phyloP scores from a whole-genome alignment of 2,888 invertebrate species.

The Enoplolaimus lenunculus region DNA sequence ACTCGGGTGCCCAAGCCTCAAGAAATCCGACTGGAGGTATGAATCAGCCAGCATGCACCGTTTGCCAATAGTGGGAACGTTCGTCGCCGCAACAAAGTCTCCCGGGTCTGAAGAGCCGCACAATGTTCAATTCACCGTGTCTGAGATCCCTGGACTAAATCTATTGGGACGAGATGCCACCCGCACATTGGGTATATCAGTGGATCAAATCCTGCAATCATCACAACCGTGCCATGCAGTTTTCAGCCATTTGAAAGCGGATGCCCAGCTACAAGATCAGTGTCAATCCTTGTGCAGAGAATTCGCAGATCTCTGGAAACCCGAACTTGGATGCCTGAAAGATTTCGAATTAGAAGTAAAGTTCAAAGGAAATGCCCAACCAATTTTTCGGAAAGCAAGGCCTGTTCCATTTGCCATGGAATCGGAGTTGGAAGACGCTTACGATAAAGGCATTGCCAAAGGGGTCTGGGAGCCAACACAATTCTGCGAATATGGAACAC shows the following conservation, averaged over 20 bases:
- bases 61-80: background rate
- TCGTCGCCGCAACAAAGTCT: background rate
- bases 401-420: conserved; percentile 22
- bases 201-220: background rate
- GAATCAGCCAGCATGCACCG: conserved; percentile 10
- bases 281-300: conserved; percentile 20
- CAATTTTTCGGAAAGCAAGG: conserved; percentile 19
- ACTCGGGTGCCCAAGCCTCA: background rate
- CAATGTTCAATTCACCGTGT: conserved; percentile 8
- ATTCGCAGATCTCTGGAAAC: conserved; percentile 23
- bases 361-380: conserved; percentile 20
- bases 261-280: background rate
- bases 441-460: conserved; percentile 21
- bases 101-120: background rate
- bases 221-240: conserved; percentile 6
- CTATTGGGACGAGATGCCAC: background rate
- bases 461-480: conserved; percentile 20
- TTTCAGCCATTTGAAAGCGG: conserved; percentile 16
- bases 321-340: conserved; percentile 21
- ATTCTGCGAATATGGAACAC: conserved; percentile 14
- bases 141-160: conserved; percentile 8
- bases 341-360: conserved; percentile 21
- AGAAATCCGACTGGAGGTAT: background rate
- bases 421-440: conserved; percentile 16
- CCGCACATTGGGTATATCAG: background rate